Evolutionary conservation across 2,888 invertebrate species (phyloP), one percentile per base, ranked within the genome.

Genomic region (Leucania comma): DNA sequence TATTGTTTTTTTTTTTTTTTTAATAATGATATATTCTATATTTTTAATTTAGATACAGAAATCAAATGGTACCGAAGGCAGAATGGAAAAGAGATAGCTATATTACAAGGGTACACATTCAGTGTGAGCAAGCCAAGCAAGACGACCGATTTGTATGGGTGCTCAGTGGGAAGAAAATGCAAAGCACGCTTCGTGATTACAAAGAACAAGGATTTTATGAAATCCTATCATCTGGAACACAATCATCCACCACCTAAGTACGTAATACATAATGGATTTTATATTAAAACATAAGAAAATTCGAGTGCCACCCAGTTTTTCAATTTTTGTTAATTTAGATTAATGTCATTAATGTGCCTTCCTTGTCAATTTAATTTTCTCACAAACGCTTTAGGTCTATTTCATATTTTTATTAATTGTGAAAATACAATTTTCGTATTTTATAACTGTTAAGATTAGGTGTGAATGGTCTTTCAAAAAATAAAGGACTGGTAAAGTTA

Each of bases 21-120:
- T 17, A 42, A 17, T 42, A 42, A 6, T 5, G 17, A 42, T 20
- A 46, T 8, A 1, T 42, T 42, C 17, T 20, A 6, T 54, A 20
- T 54, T 29, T 53, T 54, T 2, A 20, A 26, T 20, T 26, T 53
- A 53, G 54, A 4, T 20, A 4, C 32, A n/a, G n/a, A 20, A 54
- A 78, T 83, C 0, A n/a, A 62, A 24, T 77, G 84, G 67, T 72
- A 80, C 1, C 59, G 63, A 24, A 90, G 85, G n/a, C 42, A 12
- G 5, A 67, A 60, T 14, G 90, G 90, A 0, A 89, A 86, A 20
- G 70, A 74, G 26, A 26, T 90, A 48, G 87, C 88, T 0, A 50
- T 92, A 1, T 53, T 90, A 3, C 68, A 88, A 0, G 88, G 90
- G 0, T 91, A 79, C 71, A 87, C 90, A 0, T 93, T 87, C 75